Percentiles rank a stretch among this genome's conserved stretches.
phyloP scores from a whole-genome alignment of 2,797 vertebrate species.

The Anguilla anguilla region DNA sequence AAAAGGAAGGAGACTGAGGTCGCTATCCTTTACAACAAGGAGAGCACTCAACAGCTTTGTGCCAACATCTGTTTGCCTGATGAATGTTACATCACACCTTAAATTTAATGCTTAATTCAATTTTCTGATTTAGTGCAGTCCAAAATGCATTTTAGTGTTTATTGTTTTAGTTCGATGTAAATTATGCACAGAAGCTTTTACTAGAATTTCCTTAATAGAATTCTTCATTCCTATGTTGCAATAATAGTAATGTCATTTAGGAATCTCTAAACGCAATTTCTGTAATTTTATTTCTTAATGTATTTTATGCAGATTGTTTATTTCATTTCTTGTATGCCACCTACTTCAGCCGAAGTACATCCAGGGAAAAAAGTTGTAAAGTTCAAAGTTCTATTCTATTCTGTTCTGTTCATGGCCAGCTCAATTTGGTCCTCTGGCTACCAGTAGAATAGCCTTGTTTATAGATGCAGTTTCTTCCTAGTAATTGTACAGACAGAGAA shows the following conservation, averaged over 20 bases:
- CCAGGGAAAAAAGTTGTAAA: background rate
- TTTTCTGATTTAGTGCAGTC: background rate
- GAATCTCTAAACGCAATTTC: background rate
- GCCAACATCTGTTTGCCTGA: background rate
- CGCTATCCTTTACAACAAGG: background rate
- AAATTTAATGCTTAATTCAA: background rate
- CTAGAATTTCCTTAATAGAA: background rate
- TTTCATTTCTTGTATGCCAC: background rate
- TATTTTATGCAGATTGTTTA: background rate
- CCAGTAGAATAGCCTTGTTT: no score
- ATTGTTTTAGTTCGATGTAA: background rate
- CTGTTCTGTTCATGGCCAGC: no score
- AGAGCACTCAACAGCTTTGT: background rate
- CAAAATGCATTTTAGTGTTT: background rate
- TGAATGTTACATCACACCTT: background rate
- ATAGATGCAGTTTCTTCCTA: no score
- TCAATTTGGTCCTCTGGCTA: no score
- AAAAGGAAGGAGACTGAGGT: background rate
- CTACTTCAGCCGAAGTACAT: background rate
- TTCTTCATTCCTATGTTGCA: background rate
- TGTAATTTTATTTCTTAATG: background rate
- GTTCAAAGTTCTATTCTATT: background rate
- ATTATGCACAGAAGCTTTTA: background rate
- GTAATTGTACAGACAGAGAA: no score
- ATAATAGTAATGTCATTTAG: background rate